These are phyloP conservation scores for Catharus fuscescens DNA, from an alignment of 2,113 vertebrate genomes.

Conservation along the genomic window DNA sequence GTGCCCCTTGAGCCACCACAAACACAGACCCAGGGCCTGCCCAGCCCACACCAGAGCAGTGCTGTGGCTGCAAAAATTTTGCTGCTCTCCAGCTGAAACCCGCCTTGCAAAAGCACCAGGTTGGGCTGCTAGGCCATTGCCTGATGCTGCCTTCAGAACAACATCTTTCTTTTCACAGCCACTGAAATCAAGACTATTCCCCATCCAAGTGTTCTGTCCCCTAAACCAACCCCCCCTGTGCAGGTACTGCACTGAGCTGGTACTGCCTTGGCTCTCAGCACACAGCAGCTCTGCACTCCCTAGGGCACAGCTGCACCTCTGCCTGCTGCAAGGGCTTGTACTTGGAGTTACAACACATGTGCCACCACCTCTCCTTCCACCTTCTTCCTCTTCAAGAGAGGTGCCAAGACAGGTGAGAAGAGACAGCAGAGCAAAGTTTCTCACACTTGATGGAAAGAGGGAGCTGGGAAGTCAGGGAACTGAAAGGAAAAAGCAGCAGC, in stretches of 20 bases:
- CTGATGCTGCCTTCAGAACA: neutral
- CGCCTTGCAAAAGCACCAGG: neutral
- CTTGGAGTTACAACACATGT: neutral
- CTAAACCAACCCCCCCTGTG: neutral
- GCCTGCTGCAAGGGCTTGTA: neutral
- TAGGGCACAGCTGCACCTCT: neutral
- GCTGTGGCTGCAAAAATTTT: neutral
- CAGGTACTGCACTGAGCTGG: neutral
- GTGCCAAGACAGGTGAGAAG: neutral
- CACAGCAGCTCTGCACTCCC: neutral
- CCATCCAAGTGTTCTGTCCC: neutral
- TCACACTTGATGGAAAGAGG: rapidly evolving
- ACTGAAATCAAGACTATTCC: neutral
- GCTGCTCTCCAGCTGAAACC: neutral
- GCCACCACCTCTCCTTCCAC: neutral
- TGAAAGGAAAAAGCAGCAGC: neutral
- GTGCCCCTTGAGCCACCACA: neutral
- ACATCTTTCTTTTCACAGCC: neutral
- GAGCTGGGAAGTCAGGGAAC: neutral
- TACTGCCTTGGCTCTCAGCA: neutral
- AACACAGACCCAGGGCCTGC: neutral
- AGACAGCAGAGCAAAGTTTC: neutral
- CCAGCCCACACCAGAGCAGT: neutral
- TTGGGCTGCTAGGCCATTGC: neutral
- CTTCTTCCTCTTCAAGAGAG: neutral